Conservation (phyloP, 2,797 vertebrate species). For the Emydoidea blandingii region DNA sequence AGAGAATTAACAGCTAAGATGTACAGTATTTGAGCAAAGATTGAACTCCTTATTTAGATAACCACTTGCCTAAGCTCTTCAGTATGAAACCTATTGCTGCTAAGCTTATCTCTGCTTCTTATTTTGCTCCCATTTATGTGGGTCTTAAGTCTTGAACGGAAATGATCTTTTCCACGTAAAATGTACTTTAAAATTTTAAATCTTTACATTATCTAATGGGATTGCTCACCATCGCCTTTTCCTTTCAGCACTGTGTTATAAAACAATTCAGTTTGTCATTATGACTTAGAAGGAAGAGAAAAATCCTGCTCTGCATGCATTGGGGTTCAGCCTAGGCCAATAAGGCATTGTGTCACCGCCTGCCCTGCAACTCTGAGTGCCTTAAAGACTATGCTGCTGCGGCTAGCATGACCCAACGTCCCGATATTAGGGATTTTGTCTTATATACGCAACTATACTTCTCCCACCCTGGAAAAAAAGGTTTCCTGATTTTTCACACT, state of each 20-base stretch:
- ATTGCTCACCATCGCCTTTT: not conserved
- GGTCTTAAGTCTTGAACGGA: not conserved
- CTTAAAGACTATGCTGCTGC: not conserved
- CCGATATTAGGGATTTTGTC: not conserved
- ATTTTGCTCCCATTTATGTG: constrained; percentile 1
- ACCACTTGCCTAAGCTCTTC: not conserved
- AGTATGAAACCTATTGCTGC: not conserved
- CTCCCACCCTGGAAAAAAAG: too few species aligned
- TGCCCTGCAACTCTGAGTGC: not conserved
- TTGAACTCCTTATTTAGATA: not conserved
- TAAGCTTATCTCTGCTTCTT: constrained; percentile 38
- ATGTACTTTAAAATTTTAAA: not conserved
- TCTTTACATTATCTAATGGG: constrained; percentile 12
- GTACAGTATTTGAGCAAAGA: constrained; percentile 14
- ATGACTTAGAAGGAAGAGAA: not conserved
- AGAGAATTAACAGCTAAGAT: constrained; percentile 1
- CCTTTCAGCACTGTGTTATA: not conserved
- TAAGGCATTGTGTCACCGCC: not conserved
- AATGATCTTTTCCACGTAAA: constrained; percentile 11
- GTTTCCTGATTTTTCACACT: not conserved
- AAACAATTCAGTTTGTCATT: not conserved
- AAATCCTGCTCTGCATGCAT: not conserved
- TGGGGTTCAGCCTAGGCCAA: not conserved
- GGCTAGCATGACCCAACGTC: too few species aligned
- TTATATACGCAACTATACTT: not conserved